Evolutionary conservation across 2,888 invertebrate genomes (phyloP).

Genomic region (Drosophila antonietae): DNA sequence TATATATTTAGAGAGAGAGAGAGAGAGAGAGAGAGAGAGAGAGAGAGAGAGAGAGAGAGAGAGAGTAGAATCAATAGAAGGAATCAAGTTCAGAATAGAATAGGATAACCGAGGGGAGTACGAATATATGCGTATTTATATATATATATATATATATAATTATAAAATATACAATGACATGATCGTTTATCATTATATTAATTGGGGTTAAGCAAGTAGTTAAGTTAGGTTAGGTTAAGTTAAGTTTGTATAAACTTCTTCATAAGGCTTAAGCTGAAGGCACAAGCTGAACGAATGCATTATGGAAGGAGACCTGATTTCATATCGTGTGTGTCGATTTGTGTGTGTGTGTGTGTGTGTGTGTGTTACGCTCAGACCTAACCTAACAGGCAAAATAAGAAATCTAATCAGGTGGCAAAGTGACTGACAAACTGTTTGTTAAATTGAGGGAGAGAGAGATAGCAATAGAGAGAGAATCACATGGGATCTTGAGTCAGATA

Average conservation of each 20-base stretch:
- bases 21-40: slow-evolving; percentile 6
- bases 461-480: neutral
- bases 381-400: neutral
- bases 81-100: slow-evolving; percentile 48
- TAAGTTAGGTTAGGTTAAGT: slow-evolving; percentile 20
- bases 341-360: neutral
- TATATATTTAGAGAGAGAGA: slow-evolving; percentile 2
- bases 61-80: slow-evolving; percentile 27
- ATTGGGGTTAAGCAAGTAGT: slow-evolving; percentile 1
- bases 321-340: no score
- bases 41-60: neutral
- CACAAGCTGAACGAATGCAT: slow-evolving; percentile 4
- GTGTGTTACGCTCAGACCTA: neutral
- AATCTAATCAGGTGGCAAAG: neutral
- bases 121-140: slow-evolving; percentile 48
- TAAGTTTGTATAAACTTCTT: neutral
- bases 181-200: slow-evolving; percentile 26
- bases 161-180: slow-evolving; percentile 70
- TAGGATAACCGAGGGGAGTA: slow-evolving; percentile 45
- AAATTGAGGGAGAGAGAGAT: neutral
- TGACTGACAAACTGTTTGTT: slow-evolving; percentile 14
- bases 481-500: slow-evolving; percentile 24
- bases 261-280: slow-evolving; percentile 3
- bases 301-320: neutral
- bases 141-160: slow-evolving; percentile 26